Conservation (phyloP, 1,140 invertebrate species). For the Leptinotarsa texana region DNA sequence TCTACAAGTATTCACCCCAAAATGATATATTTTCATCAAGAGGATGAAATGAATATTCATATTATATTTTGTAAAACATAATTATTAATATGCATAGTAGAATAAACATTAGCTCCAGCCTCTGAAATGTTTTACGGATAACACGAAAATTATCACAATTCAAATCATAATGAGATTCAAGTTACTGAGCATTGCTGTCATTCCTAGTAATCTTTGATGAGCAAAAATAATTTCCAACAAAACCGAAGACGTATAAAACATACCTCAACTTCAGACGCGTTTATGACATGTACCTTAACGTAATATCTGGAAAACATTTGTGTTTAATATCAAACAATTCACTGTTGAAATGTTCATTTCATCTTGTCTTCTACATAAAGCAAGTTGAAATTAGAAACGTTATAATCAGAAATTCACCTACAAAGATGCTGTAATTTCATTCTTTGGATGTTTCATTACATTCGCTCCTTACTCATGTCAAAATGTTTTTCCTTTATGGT, state of each 20-base stretch:
- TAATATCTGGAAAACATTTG: constrained; percentile 32
- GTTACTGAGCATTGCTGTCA: background rate
- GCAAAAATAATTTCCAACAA: background rate
- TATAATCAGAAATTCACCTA: constrained; percentile 36
- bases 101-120: too few relatives aligned
- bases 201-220: background rate
- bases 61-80: too few relatives aligned
- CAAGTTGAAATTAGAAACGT: constrained; percentile 35
- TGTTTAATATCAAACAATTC: constrained; percentile 33
- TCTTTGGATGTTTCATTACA: constrained; percentile 36
- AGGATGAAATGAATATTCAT: too few relatives aligned
- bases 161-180: too few relatives aligned
- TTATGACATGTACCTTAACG: constrained; percentile 11
- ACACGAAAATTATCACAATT: too few relatives aligned
- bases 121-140: too few relatives aligned
- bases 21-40: too few relatives aligned
- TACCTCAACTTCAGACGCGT: constrained; percentile 11
- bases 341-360: constrained; percentile 28
- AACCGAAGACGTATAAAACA: constrained; percentile 5
- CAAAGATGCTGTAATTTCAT: constrained; percentile 37
- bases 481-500: constrained; percentile 22
- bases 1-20: too few relatives aligned
- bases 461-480: constrained; percentile 20
- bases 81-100: too few relatives aligned
- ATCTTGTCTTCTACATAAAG: constrained; percentile 34